These are phyloP conservation scores for Ennomos fuscantarius DNA, from an alignment of 2,888 invertebrate species.

Conservation along the genomic window DNA sequence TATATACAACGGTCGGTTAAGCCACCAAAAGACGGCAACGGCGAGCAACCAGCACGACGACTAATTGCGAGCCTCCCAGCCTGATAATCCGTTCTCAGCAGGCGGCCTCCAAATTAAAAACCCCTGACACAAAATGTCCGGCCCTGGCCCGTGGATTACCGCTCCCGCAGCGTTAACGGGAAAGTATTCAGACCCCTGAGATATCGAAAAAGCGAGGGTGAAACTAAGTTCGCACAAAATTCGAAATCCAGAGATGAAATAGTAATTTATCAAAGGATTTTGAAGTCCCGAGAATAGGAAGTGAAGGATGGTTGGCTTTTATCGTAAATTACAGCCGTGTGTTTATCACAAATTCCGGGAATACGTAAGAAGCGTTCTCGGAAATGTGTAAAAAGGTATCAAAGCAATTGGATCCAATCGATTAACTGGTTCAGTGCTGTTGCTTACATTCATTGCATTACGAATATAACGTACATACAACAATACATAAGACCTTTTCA, in stretches of 20 bases:
- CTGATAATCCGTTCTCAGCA: constrained; percentile 81
- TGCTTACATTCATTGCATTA: neutral
- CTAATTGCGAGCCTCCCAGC: constrained; percentile 75
- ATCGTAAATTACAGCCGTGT: constrained; percentile 67
- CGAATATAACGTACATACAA: too few species aligned
- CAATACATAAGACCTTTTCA: too few species aligned
- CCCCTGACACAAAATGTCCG: constrained; percentile 70
- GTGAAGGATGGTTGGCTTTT: constrained; percentile 69
- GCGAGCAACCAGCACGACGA: constrained; percentile 60
- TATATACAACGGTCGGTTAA: constrained; percentile 50
- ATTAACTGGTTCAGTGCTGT: constrained; percentile 10
- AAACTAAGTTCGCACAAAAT: constrained; percentile 67
- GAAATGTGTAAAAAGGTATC: constrained; percentile 39
- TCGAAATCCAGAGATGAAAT: constrained; percentile 79
- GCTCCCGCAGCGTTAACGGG: constrained; percentile 51
- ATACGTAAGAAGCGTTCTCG: constrained; percentile 46
- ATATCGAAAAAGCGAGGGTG: constrained; percentile 59
- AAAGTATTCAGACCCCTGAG: constrained; percentile 47
- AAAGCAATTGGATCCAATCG: constrained; percentile 37
- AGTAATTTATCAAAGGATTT: constrained; percentile 85
- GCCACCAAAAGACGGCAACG: constrained; percentile 58
- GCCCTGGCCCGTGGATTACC: constrained; percentile 67
- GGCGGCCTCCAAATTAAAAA: constrained; percentile 82
- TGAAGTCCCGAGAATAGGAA: constrained; percentile 70
- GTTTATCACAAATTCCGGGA: constrained; percentile 55